phyloP scores from a whole-genome alignment of 2,888 invertebrate species.

The Danaus chrysippus region DNA sequence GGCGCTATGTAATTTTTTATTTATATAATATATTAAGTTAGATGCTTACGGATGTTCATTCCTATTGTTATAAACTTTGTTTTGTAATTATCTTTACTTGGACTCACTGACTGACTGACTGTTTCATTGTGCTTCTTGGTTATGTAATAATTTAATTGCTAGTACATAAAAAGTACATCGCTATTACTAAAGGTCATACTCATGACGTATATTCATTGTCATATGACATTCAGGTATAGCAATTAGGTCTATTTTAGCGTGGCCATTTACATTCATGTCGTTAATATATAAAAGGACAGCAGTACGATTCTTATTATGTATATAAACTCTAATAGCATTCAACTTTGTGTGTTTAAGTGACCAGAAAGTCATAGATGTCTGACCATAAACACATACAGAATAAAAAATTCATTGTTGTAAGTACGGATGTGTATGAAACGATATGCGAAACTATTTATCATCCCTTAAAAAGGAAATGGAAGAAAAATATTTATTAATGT shows the following conservation, averaged over 20 bases:
- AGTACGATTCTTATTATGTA: conserved; percentile 16
- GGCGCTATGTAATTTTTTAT: too few species aligned
- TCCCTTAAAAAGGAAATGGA: too few species aligned
- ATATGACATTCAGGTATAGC: conserved; percentile 1
- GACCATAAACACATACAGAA: too few species aligned
- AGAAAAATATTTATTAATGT: too few species aligned
- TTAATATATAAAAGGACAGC: conserved; percentile 21
- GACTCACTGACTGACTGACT: neutral
- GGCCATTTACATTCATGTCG: conserved; percentile 20
- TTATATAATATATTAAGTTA: too few species aligned
- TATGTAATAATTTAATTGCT: neutral
- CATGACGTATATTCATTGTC: neutral
- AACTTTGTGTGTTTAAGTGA: conserved; percentile 13
- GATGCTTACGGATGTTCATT: too few species aligned
- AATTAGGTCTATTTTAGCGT: conserved; percentile 14
- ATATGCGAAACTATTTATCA: too few species aligned
- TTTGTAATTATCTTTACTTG: too few species aligned
- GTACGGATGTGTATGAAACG: too few species aligned
- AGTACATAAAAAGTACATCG: conserved; percentile 7
- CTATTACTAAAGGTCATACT: conserved; percentile 5
- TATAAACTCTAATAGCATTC: conserved; percentile 34
- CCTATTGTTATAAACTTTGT: too few species aligned
- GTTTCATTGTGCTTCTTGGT: neutral
- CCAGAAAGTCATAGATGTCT: too few species aligned
- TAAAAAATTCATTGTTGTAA: too few species aligned